phyloP scores from a whole-genome alignment of 2,888 invertebrate species.

The Agrilus cyanescens region DNA sequence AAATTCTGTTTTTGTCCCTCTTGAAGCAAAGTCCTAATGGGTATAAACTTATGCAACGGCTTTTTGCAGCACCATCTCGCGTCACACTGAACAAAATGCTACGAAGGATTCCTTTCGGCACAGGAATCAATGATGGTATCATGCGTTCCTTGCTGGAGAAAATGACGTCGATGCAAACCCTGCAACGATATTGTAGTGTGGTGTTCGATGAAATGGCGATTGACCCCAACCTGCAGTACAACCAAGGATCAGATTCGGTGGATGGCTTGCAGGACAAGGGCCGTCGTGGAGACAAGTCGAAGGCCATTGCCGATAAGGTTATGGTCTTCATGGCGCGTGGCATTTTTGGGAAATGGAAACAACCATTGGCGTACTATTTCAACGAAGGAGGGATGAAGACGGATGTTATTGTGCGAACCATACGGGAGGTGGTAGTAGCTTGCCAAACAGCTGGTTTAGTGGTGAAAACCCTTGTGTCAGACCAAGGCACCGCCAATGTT shows the following conservation, averaged over 20 bases:
- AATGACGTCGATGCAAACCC: neutral
- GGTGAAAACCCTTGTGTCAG: too few relatives aligned
- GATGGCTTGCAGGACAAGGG: constrained; percentile 7
- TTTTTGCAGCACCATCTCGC: constrained; percentile 11
- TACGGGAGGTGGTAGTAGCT: too few relatives aligned
- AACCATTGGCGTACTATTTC: constrained; percentile 8
- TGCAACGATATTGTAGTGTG: constrained; percentile 5
- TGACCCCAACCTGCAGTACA: constrained; percentile 3
- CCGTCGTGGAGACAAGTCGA: neutral
- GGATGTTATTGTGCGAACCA: neutral
- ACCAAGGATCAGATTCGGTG: constrained; percentile 2
- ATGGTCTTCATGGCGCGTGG: constrained; percentile 7
- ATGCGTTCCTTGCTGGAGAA: neutral
- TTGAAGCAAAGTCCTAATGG: constrained; percentile 12
- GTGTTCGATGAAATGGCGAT: constrained; percentile 11
- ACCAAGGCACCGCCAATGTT: too few relatives aligned
- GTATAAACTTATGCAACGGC: constrained; percentile 8
- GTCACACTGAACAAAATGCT: constrained; percentile 8
- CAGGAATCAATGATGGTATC: constrained; percentile 7
- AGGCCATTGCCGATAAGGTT: constrained; percentile 9
- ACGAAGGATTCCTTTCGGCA: constrained; percentile 8
- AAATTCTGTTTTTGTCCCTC: constrained; percentile 9
- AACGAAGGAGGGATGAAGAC: neutral
- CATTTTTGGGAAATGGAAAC: constrained; percentile 15
- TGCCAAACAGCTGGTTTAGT: neutral